Conservation (phyloP, 2,113 vertebrate species). For the Gymnocephalus cernua region DNA sequence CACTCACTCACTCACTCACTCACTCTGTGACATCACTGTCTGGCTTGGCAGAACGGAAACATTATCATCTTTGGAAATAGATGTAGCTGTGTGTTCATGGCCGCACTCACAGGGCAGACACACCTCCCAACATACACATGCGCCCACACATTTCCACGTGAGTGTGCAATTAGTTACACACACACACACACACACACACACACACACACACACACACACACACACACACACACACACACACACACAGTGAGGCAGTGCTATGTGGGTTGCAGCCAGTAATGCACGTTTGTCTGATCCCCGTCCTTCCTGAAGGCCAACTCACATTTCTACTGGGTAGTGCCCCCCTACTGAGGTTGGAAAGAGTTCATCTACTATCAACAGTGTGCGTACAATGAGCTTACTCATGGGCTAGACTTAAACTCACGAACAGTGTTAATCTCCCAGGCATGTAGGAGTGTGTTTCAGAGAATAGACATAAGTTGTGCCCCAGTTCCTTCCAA, state of each 20-base stretch:
- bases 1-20: background rate
- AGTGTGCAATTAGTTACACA: conserved; percentile 10
- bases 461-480: background rate
- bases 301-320: conserved; percentile 41
- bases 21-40: conserved; percentile 73
- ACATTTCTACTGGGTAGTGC: conserved; percentile 25
- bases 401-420: conserved; percentile 58
- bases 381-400: conserved; percentile 41
- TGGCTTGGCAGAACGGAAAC: conserved; percentile 75
- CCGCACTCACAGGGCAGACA: conserved; percentile 64
- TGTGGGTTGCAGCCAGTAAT: conserved; percentile 47
- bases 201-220: conserved; percentile 29
- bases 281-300: conserved; percentile 43
- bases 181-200: conserved; percentile 17
- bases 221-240: conserved; percentile 32
- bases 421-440: conserved; percentile 24
- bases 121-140: conserved; percentile 50
- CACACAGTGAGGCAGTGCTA: conserved; percentile 53
- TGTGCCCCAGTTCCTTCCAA: background rate
- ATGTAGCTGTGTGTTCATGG: conserved; percentile 47
- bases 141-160: conserved; percentile 54
- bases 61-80: conserved; percentile 60
- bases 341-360: conserved; percentile 67
- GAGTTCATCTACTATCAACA: conserved; percentile 35
- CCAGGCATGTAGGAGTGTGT: conserved; percentile 5